Conservation (phyloP, 2,888 invertebrate species). For the Drosophila pseudotalamancana region DNA sequence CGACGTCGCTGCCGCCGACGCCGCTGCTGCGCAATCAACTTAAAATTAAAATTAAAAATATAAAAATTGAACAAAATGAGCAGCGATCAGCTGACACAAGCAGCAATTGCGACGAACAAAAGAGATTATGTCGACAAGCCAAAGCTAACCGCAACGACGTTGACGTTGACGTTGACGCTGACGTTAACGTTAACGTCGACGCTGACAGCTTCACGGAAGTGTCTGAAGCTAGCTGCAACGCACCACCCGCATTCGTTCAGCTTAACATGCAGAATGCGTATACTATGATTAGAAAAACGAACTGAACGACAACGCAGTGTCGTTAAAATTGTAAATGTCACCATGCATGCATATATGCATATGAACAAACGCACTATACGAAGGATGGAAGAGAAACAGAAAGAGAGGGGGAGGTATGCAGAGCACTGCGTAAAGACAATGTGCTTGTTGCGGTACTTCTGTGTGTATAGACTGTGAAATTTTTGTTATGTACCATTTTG, state of each 20-base stretch:
- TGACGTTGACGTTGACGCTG: slow-evolving; percentile 1
- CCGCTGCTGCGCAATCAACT: slow-evolving; percentile 54
- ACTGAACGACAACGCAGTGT: slow-evolving; percentile 10
- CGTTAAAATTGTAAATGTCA: slow-evolving; percentile 38
- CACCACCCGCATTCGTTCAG: slow-evolving; percentile 7
- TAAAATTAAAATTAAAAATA: slow-evolving; percentile 36
- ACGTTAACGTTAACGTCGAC: slow-evolving; percentile 1
- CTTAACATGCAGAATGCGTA: slow-evolving; percentile 58
- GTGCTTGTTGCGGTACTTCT: slow-evolving; percentile 36
- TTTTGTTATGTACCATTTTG: slow-evolving; percentile 58
- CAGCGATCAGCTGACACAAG: slow-evolving; percentile 35
- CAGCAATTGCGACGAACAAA: slow-evolving; percentile 43
- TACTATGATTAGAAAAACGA: slow-evolving; percentile 43
- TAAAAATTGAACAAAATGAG: slow-evolving; percentile 32
- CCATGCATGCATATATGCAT: slow-evolving; percentile 48
- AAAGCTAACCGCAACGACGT: slow-evolving; percentile 54
- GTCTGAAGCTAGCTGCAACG: background rate
- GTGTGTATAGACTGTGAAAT: slow-evolving; percentile 70
- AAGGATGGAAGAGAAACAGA: background rate
- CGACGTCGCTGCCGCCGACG: background rate
- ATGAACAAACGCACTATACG: slow-evolving; percentile 20
- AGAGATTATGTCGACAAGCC: slow-evolving; percentile 70
- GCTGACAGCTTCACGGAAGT: slow-evolving; percentile 46
- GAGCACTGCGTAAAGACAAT: slow-evolving; percentile 13
- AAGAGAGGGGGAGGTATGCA: background rate